Percentiles rank a stretch among this genome's conserved stretches.
Evolutionary conservation across 2,113 vertebrate species (phyloP).

Genomic region (Amblyornis subalaris): DNA sequence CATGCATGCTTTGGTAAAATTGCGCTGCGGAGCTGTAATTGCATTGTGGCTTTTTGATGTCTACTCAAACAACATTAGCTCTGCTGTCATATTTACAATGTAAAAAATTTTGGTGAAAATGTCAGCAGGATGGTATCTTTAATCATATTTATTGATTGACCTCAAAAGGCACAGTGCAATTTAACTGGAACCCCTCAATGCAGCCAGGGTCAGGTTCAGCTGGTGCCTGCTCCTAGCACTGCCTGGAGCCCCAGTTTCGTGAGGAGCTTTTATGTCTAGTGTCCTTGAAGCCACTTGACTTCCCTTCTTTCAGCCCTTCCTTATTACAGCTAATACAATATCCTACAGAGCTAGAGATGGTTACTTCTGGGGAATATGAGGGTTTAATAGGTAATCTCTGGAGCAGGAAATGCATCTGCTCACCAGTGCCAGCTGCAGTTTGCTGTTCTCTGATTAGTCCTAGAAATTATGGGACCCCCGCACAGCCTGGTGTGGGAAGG

Average conservation of each 20-base stretch:
- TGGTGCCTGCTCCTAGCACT: neutral
- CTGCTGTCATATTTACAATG: constrained; percentile 30
- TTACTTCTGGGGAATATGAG: neutral
- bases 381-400: neutral
- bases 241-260: neutral
- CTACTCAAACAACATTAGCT: constrained; percentile 42
- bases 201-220: neutral
- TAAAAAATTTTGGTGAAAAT: constrained; percentile 41
- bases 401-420: neutral
- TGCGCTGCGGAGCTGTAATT: neutral
- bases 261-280: neutral
- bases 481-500: neutral
- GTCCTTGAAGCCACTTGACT: neutral
- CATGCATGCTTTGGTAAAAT: neutral
- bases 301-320: neutral
- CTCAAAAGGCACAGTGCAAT: neutral
- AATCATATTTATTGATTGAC: constrained; percentile 39
- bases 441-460: neutral
- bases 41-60: constrained; percentile 48
- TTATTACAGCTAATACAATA: neutral
- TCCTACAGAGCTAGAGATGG: neutral
- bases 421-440: neutral
- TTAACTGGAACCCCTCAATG: neutral
- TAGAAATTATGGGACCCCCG: neutral
- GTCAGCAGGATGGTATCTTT: constrained; percentile 41